These are phyloP conservation scores for Drosophila parvula DNA, from an alignment of 1,140 invertebrate genomes.

Conservation along the genomic window DNA sequence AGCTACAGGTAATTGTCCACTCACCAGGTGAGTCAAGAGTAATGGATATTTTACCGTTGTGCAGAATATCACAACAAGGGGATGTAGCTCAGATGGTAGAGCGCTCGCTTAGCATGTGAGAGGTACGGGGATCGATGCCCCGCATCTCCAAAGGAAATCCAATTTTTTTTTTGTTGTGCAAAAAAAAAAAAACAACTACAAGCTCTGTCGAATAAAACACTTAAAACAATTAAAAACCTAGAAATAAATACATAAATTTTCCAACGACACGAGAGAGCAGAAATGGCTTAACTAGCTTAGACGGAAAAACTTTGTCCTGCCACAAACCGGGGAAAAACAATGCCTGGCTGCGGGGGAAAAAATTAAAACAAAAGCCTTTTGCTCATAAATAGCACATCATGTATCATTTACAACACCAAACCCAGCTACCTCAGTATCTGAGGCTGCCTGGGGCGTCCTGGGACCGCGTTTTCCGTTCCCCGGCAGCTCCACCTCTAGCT, in stretches of 20 bases:
- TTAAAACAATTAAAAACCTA: conserved; percentile 80
- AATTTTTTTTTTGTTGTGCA: conserved; percentile 13
- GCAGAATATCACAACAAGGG: conserved; percentile 23
- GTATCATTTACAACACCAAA: conserved; percentile 78
- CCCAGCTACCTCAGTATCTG: conserved; percentile 17
- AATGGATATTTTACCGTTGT: conserved; percentile 29
- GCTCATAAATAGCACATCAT: conserved; percentile 83
- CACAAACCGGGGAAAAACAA: conserved; percentile 17
- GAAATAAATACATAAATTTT: conserved; percentile 76
- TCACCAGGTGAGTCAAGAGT: conserved; percentile 6
- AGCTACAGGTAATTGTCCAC: conserved; percentile 38
- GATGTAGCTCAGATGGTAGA: conserved; percentile 88
- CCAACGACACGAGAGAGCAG: conserved; percentile 29
- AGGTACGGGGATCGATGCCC: conserved; percentile 93
- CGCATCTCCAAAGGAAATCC: conserved; percentile 85
- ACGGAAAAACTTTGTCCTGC: conserved; percentile 64
- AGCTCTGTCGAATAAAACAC: conserved; percentile 55
- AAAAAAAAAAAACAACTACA: conserved; percentile 14
- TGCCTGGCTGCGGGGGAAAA: conserved; percentile 34
- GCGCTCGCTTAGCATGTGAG: conserved; percentile 93
- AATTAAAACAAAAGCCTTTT: conserved; percentile 79
- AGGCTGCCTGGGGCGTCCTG: conserved; percentile 22
- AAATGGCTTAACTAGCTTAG: conserved; percentile 68
- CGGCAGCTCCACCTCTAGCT: conserved; percentile 21
- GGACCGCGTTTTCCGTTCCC: conserved; percentile 26